These are phyloP conservation scores for Atta cephalotes DNA, from an alignment of 1,140 invertebrate genomes.

Conservation along the genomic window DNA sequence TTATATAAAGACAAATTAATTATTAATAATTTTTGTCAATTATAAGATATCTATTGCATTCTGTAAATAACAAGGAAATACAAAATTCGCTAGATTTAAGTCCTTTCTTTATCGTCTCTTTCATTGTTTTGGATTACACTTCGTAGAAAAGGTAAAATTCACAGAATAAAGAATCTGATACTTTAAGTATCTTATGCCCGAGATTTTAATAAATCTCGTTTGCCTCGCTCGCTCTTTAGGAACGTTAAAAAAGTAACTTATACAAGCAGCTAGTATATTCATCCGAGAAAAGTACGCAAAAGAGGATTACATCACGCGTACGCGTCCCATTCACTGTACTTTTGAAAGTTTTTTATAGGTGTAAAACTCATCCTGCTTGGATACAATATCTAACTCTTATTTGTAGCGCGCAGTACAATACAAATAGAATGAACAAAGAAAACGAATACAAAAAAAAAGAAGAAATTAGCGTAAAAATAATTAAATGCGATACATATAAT, in stretches of 20 bases:
- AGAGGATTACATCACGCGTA: slow-evolving; percentile 59
- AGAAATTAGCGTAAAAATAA: not conserved
- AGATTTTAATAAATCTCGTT: slow-evolving; percentile 63
- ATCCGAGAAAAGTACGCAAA: slow-evolving; percentile 59
- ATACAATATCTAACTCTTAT: slow-evolving; percentile 47
- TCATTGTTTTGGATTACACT: slow-evolving; percentile 42
- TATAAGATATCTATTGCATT: not conserved
- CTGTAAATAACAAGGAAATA: not conserved
- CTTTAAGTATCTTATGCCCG: slow-evolving; percentile 59
- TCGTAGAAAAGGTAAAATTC: slow-evolving; percentile 45
- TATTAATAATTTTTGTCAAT: not conserved
- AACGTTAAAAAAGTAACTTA: slow-evolving; percentile 60
- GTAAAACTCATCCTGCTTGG: slow-evolving; percentile 35
- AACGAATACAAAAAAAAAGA: not conserved
- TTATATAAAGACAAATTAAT: not conserved
- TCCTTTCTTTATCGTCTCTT: not conserved
- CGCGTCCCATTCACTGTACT: slow-evolving; percentile 53
- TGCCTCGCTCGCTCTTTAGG: slow-evolving; percentile 57
- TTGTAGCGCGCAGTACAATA: not conserved
- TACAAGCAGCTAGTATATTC: slow-evolving; percentile 60
- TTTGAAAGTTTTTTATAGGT: slow-evolving; percentile 54
- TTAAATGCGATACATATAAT: not conserved
- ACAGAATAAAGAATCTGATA: slow-evolving; percentile 58
- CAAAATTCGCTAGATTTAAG: not conserved
- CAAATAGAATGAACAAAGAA: not conserved